Evolutionary conservation across 2,797 vertebrate species (phyloP), one percentile per base, ranked within the genome.

Genomic region (Myripristis murdjan): DNA sequence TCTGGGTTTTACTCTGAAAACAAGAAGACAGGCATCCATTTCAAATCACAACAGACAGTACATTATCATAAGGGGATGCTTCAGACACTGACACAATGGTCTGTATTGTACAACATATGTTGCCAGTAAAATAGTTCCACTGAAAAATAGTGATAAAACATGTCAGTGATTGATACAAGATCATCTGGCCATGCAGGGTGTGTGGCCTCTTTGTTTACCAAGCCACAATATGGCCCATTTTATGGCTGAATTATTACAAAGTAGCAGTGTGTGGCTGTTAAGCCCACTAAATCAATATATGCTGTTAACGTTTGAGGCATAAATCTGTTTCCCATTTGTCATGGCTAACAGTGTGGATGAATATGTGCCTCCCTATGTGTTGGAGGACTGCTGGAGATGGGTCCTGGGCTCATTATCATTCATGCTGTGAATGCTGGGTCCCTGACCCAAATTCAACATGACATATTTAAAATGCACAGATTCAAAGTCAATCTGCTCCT

Each of bases 361-460:
- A 49, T 48, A 1, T 56, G 51, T 18, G 44, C 49, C 72, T 78
- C 12, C 18, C 8, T 56, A 56, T 26, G 10, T 44, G 56, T 9
- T 11, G 52, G 49, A 70, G 84, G 59, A 48, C 51, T 35, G 70
- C 78, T 71, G 57, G 66, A 82, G 73, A 61, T 20, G 26, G 67
- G 69, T 86, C 81, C 85, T 58, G 64, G 60, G 64, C 84, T 87
- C 74, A 85, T 90, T 90, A 73, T 76, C 77, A 85, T 91, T 85
- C 84, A 68, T 33, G 69, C 75, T 47, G 65, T 54, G 75, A 81
- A 79, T 43, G 68, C 73, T 26, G 64, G 82, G 78, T 75, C 79
- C 62, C 77, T 89, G 89, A 90, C 86, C 86, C 87, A 87, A 84
- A 90, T 92, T 86, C 70, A 79, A 85, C 64, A 87, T 63, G 83